These are phyloP conservation scores for Etheostoma perlongum DNA, from an alignment of 2,797 vertebrate species.

Conservation along the genomic window DNA sequence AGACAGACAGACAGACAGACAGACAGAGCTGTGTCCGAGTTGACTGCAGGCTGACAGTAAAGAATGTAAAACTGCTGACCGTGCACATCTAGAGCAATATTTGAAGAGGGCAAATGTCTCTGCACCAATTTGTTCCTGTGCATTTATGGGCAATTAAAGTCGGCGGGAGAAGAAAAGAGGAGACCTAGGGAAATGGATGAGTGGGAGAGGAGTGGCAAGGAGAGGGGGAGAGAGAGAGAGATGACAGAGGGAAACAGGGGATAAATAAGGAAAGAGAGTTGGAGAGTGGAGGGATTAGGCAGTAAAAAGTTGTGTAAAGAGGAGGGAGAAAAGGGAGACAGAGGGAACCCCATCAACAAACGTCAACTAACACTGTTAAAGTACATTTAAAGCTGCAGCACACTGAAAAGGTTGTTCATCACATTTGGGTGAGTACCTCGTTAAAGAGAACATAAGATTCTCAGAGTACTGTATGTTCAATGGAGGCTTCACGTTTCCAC, in stretches of 20 bases:
- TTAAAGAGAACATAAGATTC: too few species aligned
- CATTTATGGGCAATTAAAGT: slow-evolving; percentile 46
- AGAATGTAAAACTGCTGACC: slow-evolving; percentile 73
- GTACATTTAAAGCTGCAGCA: slow-evolving; percentile 17
- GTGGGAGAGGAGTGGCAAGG: background rate
- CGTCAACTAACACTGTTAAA: slow-evolving; percentile 2
- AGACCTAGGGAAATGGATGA: background rate
- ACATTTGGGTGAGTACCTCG: background rate
- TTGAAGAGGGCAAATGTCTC: slow-evolving; percentile 8
- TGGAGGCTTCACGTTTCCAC: too few species aligned
- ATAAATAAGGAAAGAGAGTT: slow-evolving; percentile 7
- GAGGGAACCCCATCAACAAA: slow-evolving; percentile 2
- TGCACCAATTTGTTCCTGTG: slow-evolving; percentile 19
- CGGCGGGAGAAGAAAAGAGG: background rate
- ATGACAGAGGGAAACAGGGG: slow-evolving; percentile 12
- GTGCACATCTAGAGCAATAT: slow-evolving; percentile 33
- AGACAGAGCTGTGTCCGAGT: slow-evolving; percentile 38
- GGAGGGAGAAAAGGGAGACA: background rate
- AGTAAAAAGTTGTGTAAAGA: slow-evolving; percentile 15
- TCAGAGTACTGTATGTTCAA: too few species aligned
- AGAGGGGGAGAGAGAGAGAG: background rate
- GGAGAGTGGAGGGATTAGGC: slow-evolving; percentile 6
- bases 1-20: slow-evolving; percentile 7
- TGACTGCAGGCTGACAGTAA: slow-evolving; percentile 73
- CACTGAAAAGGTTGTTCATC: background rate